A percentile compares a stretch with the other conserved stretches of the same genome.
Conservation (phyloP, 2,888 invertebrate genomes). For the Osmoderma eremita region DNA sequence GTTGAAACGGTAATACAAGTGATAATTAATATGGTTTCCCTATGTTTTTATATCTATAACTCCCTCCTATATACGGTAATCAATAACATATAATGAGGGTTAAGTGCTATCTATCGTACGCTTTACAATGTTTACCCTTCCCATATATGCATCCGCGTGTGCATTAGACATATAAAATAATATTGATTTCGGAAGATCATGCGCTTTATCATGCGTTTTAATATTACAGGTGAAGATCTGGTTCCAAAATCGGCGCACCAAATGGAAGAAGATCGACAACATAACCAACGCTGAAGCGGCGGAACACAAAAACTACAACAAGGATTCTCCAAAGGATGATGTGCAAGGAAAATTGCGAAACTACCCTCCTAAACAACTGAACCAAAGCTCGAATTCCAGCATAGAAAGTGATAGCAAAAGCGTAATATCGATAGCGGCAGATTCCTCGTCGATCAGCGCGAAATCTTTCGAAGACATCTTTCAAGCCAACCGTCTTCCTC, state of each 20-base stretch:
- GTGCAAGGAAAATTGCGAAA: conserved; percentile 50
- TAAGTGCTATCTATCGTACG: conserved; percentile 25
- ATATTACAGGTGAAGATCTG: conserved; percentile 84
- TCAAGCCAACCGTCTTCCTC: conserved; percentile 47
- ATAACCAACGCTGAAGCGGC: conserved; percentile 89
- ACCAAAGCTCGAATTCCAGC: conserved; percentile 61
- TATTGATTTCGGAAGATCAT: conserved; percentile 52
- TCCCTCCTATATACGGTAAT: conserved; percentile 25
- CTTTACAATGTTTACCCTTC: conserved; percentile 45
- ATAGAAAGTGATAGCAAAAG: conserved; percentile 62
- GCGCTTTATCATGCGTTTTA: conserved; percentile 51
- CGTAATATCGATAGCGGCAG: conserved; percentile 51
- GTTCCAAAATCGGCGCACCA: conserved; percentile 88
- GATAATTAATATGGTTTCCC: not conserved
- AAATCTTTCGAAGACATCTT: conserved; percentile 60
- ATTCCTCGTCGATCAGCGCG: conserved; percentile 52
- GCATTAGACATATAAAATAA: conserved; percentile 48
- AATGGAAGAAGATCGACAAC: conserved; percentile 94
- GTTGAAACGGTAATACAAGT: not conserved
- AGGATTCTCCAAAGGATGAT: conserved; percentile 45
- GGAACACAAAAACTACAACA: conserved; percentile 75
- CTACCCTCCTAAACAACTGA: conserved; percentile 52
- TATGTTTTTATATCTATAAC: not conserved
- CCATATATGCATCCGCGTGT: conserved; percentile 45
- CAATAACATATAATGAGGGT: conserved; percentile 44